Evolutionary conservation across 2,797 vertebrate genomes (phyloP).

Genomic region (Anomalospiza imberbis): DNA sequence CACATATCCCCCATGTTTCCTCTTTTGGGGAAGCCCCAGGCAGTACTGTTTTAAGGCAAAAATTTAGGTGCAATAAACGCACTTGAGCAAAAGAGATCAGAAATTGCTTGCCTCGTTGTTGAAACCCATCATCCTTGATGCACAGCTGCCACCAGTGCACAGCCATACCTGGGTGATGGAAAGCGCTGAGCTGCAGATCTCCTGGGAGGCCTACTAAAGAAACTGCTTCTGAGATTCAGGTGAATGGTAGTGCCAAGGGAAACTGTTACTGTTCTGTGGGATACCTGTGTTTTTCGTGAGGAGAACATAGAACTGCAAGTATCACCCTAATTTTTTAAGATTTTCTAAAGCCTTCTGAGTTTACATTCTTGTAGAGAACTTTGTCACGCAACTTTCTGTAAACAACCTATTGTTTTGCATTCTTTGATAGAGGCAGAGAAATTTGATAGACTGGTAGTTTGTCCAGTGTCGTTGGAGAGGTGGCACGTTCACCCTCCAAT

Average conservation of each 20-base stretch:
- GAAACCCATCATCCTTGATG: not conserved
- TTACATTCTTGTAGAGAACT: too few species aligned
- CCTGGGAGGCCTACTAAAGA: not conserved
- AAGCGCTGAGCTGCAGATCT: not conserved
- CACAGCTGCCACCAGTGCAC: not conserved
- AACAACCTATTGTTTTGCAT: too few species aligned
- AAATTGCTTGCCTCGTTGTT: not conserved
- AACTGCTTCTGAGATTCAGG: not conserved
- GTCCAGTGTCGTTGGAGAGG: too few species aligned
- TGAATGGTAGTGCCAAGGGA: not conserved
- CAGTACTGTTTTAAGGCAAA: not conserved
- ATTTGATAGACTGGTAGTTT: too few species aligned
- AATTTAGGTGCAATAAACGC: not conserved
- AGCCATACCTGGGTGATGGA: not conserved
- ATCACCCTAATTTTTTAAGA: too few species aligned
- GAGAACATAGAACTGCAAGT: not conserved
- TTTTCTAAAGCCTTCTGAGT: too few species aligned
- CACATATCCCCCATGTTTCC: not conserved
- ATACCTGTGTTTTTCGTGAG: not conserved
- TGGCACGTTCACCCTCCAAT: too few species aligned
- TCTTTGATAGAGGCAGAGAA: too few species aligned
- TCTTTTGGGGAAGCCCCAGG: not conserved
- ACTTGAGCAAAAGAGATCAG: not conserved
- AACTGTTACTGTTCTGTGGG: not conserved
- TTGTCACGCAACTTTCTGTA: too few species aligned